A percentile compares a stretch with the other conserved stretches of the same genome.
phyloP scores from a whole-genome alignment of 1,140 invertebrate species.

The Palaemon carinicauda region DNA sequence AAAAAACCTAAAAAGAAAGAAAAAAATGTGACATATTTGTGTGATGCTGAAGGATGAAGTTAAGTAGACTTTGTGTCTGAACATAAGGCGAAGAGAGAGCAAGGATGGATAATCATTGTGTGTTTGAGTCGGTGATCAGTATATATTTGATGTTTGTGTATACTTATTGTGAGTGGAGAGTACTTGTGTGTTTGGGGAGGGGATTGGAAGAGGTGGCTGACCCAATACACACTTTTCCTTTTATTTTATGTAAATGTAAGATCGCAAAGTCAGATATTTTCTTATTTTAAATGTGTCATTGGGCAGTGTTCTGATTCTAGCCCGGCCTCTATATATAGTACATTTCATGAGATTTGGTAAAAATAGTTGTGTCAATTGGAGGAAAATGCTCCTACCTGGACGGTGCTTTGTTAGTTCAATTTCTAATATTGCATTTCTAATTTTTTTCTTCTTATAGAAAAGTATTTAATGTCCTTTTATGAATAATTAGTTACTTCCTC shows the following conservation, averaged over 20 bases:
- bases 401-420: conserved; percentile 42
- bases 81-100: no score
- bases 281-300: conserved; percentile 36
- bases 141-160: no score
- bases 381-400: conserved; percentile 35
- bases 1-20: background rate
- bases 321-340: background rate
- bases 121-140: no score
- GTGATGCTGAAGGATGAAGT: no score
- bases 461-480: conserved; percentile 44
- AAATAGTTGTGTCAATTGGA: conserved; percentile 18
- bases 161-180: no score
- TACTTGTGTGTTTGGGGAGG: no score
- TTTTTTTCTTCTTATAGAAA: conserved; percentile 33
- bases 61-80: no score
- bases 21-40: conserved; percentile 15
- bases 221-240: no score
- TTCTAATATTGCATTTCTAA: conserved; percentile 28
- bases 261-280: conserved; percentile 23
- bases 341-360: conserved; percentile 24
- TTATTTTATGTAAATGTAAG: background rate
- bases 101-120: no score
- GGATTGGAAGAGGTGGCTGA: no score
- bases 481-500: conserved; percentile 44
- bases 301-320: conserved; percentile 19